Conservation (phyloP, 2,113 vertebrate genomes). For the Speoplatyrhinus poulsoni region DNA sequence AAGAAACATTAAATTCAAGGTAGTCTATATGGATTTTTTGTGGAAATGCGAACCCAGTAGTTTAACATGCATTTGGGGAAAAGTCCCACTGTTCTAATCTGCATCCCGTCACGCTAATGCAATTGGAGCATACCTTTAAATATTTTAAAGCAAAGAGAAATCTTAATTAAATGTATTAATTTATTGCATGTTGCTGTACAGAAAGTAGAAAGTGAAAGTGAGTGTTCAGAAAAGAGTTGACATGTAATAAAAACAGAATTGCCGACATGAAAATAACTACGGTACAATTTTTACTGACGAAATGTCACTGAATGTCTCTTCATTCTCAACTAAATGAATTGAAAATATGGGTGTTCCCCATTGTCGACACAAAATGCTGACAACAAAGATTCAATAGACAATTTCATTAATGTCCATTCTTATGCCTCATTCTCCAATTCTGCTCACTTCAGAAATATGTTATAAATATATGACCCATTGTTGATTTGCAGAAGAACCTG, state of each 20-base stretch:
- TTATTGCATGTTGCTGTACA: conserved; percentile 94
- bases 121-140: background rate
- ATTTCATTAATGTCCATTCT: too few relatives aligned
- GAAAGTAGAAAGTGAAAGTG: conserved; percentile 87
- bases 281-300: conserved; percentile 6
- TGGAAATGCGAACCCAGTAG: too few relatives aligned
- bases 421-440: background rate
- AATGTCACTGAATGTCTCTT: too few relatives aligned
- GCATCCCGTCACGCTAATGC: background rate
- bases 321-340: too few relatives aligned
- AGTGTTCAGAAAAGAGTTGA: conserved; percentile 67
- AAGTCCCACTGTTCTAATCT: background rate
- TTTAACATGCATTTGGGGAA: background rate
- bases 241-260: conserved; percentile 66
- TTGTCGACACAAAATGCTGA: too few relatives aligned
- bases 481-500: conserved; percentile 16
- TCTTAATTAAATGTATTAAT: conserved; percentile 79
- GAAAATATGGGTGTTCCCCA: too few relatives aligned
- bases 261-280: conserved; percentile 24
- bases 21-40: too few relatives aligned
- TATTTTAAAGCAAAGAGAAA: background rate
- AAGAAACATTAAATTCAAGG: too few relatives aligned
- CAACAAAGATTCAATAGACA: too few relatives aligned
- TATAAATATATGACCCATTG: conserved; percentile 11
- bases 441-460: conserved; percentile 20